Evolutionary conservation across 2,888 invertebrate genomes (phyloP), one percentile per base, ranked within the genome.

Genomic region (Scrobipalpa costella): DNA sequence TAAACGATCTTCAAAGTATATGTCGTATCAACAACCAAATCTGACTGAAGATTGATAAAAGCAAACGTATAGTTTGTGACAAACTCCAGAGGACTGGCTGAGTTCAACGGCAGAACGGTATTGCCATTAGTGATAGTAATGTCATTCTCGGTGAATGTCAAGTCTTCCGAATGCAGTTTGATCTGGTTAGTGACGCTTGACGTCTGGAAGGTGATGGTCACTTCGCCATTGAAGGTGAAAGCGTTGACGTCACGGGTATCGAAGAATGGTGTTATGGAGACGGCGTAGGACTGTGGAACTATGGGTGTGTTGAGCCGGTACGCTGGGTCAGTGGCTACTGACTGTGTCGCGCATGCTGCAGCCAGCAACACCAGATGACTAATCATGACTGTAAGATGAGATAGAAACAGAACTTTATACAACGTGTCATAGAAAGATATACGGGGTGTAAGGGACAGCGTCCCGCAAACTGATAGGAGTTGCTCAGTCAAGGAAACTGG

Each of bases 1-100:
- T 93, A 95, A 0, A 73, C 68, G 67, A 95, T 93, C 17, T 76
- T 80, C 55, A 95, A 73, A 0, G 71, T 74, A 70, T 94, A 93
- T 6, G 76, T 75, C 2, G 76, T 71, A 1, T 85, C 88, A 0
- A 73, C 73, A 58, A 74, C 66, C 13, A 94, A 73, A 17, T 78
- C 73, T 1, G 70, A 71, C 57, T 71, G 72, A 58, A 94, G 77
- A 68, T 86, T 82, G 1, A 94, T 86, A 13, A 86, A 81, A 33
- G 86, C 85, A 69, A 93, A 93, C 1, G 92, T 83, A 57, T 92
- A 92, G 6, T 74, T 79, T 1, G 69, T 67, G 9, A 86, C 77
- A 66, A 90, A 90, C 47, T 74, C 71, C 15, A 91, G 64, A 13
- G 85, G 79, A 63, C 81, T 81, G 0, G 64, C 61, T 17, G 67